Evolutionary conservation across 2,113 vertebrate genomes (phyloP).

Genomic region (Notiomystis cincta): DNA sequence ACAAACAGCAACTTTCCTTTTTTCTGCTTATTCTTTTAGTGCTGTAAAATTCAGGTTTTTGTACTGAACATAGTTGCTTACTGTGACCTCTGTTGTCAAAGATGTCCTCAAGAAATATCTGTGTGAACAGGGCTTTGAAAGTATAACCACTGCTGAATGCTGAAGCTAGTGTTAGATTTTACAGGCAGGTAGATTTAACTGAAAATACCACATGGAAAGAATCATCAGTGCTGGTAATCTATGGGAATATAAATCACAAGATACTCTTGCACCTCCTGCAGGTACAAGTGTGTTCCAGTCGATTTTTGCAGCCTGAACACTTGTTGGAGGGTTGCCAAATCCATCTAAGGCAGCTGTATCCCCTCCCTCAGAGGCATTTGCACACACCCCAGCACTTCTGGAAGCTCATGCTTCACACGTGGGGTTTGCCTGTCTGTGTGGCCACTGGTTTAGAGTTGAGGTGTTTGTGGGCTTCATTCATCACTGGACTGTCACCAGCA

Average conservation of each 20-base stretch:
- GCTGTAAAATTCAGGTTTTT: fast-evolving
- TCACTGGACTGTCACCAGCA: not conserved
- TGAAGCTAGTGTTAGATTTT: not conserved
- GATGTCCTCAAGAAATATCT: not conserved
- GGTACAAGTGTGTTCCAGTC: fast-evolving
- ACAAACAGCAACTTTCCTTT: not conserved
- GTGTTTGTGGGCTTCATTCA: not conserved
- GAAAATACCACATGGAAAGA: not conserved
- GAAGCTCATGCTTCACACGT: fast-evolving
- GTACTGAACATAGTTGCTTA: not conserved
- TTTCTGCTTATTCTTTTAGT: not conserved
- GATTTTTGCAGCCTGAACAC: not conserved
- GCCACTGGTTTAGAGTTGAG: no score
- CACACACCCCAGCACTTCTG: not conserved
- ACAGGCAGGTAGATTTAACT: not conserved
- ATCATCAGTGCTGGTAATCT: not conserved
- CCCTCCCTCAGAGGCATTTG: not conserved
- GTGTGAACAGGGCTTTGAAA: not conserved
- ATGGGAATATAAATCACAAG: not conserved
- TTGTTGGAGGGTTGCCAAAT: not conserved
- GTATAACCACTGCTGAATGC: not conserved
- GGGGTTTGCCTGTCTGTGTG: no score
- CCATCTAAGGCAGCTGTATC: not conserved
- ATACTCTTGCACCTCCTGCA: not conserved
- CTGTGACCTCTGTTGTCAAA: not conserved